phyloP scores from a whole-genome alignment of 2,888 invertebrate genomes.

The Orthosia cruda region DNA sequence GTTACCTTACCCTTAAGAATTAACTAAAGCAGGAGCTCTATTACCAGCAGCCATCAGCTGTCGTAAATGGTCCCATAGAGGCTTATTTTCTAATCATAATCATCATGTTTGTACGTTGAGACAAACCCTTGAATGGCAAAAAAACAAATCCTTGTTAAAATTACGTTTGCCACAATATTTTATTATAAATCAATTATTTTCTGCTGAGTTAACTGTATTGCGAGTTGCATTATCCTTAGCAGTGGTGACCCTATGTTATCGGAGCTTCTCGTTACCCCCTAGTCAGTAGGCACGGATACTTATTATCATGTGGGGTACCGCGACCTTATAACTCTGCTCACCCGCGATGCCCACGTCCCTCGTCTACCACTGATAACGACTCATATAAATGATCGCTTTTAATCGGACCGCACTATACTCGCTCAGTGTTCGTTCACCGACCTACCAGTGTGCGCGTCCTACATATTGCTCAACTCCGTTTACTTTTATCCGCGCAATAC shows the following conservation, averaged over 20 bases:
- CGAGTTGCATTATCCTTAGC: constrained; percentile 56
- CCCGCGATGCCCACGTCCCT: constrained; percentile 76
- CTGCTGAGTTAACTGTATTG: constrained; percentile 35
- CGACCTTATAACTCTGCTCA: constrained; percentile 81
- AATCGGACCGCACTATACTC: constrained; percentile 69
- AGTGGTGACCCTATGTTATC: constrained; percentile 75
- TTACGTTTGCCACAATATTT: constrained; percentile 8
- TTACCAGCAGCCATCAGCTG: not conserved
- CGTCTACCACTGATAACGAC: constrained; percentile 84
- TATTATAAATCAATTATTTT: constrained; percentile 2
- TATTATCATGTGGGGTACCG: constrained; percentile 81
- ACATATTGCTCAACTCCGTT: constrained; percentile 33
- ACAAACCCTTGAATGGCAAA: not conserved
- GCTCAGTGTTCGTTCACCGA: constrained; percentile 72
- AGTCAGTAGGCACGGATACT: constrained; percentile 85
- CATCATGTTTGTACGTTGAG: not conserved
- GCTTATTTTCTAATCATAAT: not conserved
- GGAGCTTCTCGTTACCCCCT: constrained; percentile 86
- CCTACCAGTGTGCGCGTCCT: constrained; percentile 71
- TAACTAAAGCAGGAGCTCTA: no score
- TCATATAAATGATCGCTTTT: constrained; percentile 84
- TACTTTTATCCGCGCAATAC: constrained; percentile 49
- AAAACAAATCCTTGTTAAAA: not conserved
- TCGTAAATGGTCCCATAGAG: not conserved
- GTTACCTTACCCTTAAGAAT: not conserved